Base-by-base conservation (phyloP, 2,888 invertebrate genomes). In the Nematopogon swammerdamellus region DNA sequence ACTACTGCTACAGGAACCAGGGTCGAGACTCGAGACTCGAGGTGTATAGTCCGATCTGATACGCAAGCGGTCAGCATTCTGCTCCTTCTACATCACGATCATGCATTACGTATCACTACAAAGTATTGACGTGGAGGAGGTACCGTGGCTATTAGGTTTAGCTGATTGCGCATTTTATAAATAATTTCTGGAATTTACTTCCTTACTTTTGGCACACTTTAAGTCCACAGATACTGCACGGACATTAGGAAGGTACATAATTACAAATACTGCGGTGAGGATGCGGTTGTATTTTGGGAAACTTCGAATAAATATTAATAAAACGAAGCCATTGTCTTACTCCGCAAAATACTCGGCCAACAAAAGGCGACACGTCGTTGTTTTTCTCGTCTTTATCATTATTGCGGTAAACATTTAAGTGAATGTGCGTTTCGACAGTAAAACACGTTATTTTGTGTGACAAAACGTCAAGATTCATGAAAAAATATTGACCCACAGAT, bases 381-480 rank as follows among this genome's bases (percentile, higher is more conserved):
- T 76, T 71, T 75, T 74, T 79, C n/a, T 36, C 11, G 36, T 36
- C 72, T 77, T 77, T 76, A 77, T 74, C 72, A 73, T 75, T 74
- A 77, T 75, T 73, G 67, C 70, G 66, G 71, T 74, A 70, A 76
- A 70, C 76, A 75, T 77, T 79, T 76, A 77, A 76, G 68, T 65
- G 63, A 36, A 36, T 36, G 36, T 36, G 61, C 65, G 61, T 60
- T 36, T 63, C 63, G 57, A 60, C 67, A 57, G 76, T 77, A 77
- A 79, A 79, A 75, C 72, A 74, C 66, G 65, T 68, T 75, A 77
- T 79, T 79, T 77, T 77, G 77, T 79, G 79, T 77, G 77, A 79
- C 77, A 76, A 77, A 77, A 72, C 62, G 79, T 75, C 77, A 62
- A 60, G 66, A 63, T 76, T 79, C 73, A 77, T 77, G 79, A 77